phyloP scores from a whole-genome alignment of 2,113 vertebrate species.

The Agapornis roseicollis region DNA sequence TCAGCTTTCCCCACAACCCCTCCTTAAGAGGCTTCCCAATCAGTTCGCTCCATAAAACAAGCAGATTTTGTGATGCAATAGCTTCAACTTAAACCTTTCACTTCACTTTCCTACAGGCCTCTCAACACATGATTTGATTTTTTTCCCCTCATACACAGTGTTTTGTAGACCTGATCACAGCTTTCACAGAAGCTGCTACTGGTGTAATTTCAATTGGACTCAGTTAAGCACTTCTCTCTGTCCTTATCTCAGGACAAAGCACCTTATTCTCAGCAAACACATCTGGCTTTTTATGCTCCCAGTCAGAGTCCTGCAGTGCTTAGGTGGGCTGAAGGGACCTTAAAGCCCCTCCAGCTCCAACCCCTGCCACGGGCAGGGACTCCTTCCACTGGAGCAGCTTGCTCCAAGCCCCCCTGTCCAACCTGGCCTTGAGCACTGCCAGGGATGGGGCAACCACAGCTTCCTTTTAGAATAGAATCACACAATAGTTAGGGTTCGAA shows the following conservation, averaged over 20 bases:
- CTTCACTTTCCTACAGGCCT: neutral
- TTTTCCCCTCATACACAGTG: neutral
- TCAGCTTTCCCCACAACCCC: neutral
- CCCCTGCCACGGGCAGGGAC: too few relatives aligned
- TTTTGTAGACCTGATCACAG: accelerated
- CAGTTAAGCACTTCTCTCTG: neutral
- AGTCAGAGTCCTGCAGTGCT: neutral
- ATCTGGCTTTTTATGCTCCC: neutral
- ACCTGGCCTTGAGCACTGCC: too few relatives aligned
- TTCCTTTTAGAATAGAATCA: too few relatives aligned
- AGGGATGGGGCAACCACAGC: neutral
- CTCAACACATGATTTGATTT: neutral
- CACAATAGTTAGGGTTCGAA: too few relatives aligned
- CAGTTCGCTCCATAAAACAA: accelerated
- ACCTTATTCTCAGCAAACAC: too few relatives aligned
- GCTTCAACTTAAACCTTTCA: neutral
- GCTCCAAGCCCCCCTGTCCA: too few relatives aligned
- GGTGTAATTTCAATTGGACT: neutral
- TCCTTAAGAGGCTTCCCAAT: neutral
- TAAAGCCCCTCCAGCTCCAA: neutral
- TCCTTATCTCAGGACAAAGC: neutral
- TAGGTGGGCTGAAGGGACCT: neutral
- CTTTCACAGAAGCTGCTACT: neutral
- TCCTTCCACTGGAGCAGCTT: too few relatives aligned
- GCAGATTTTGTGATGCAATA: neutral